Base-by-base conservation (phyloP, 2,797 vertebrate genomes). In the Cyprinodon diabolis region DNA sequence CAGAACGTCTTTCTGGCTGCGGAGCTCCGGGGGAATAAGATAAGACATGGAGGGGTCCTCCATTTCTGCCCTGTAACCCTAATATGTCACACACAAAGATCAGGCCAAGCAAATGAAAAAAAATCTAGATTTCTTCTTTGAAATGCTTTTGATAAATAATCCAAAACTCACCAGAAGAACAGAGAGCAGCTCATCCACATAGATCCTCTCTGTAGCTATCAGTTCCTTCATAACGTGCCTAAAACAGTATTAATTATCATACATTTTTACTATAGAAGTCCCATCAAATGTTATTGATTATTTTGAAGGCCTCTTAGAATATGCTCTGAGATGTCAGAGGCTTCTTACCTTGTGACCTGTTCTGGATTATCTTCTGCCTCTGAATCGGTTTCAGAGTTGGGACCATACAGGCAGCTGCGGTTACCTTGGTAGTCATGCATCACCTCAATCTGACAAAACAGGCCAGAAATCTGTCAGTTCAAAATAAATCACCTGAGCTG, bases 11-110 rank as follows among this genome's bases (percentile, higher is more conserved):
- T 97, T 98, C 90, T 96, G 96, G 88, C 94, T 96, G 89, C 94
- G 93, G 75, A 99, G 94, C 70, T 93, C 72, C 1, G 96, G 87
- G 45, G 98, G 97, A 83, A 99, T 94, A 35, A 98, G 96, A 78
- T 93, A 85, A 70, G 94, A 91, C 91, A 97, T 95, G 63, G 93
- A 91, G 0, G 97, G 97, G 84, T 99, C 98, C 73, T 99, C 97
- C 97, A 99, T 99, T 86, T 99, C 97, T 13, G 96, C 96, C 89
- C 96, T 94, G 90, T 99, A 99, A 77, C 97, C 98, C 98, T 99
- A 86, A 77, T 48, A 15, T 67, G 14, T 35, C 67, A 52, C 66
- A 43, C 74, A 77, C 63, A 4, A 48, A 51, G 68, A 79, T 2
- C 35, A 77, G 23, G 19, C 11, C 5, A 76, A 1, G 37, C 13